These are phyloP conservation scores for Leuciscus waleckii DNA, from an alignment of 2,797 vertebrate genomes.

Conservation along the genomic window DNA sequence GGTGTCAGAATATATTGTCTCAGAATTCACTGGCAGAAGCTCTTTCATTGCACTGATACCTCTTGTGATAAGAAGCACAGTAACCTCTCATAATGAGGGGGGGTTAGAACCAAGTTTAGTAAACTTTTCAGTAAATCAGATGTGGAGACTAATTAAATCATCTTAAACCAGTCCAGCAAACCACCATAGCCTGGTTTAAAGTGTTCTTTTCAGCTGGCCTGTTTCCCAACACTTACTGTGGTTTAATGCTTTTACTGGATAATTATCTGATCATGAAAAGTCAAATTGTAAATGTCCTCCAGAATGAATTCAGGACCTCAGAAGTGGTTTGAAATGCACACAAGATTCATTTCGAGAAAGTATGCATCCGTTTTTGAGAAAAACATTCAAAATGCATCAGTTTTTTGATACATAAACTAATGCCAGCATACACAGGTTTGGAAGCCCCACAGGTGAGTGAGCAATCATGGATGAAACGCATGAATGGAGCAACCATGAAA, in stretches of 20 bases:
- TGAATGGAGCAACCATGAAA: conserved; percentile 4
- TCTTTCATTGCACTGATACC: background rate
- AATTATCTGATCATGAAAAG: background rate
- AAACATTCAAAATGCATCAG: background rate
- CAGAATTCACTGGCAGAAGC: conserved; percentile 6
- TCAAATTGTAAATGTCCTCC: background rate
- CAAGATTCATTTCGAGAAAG: background rate
- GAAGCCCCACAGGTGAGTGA: background rate
- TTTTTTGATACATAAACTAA: background rate
- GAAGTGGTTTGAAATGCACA: background rate
- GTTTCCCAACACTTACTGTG: background rate
- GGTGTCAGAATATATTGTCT: conserved; percentile 19
- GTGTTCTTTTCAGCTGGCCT: conserved; percentile 1
- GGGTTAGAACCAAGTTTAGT: too few relatives aligned
- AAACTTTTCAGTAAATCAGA: background rate
- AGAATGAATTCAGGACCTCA: background rate
- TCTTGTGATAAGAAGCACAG: conserved; percentile 1
- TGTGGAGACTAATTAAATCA: background rate
- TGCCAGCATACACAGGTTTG: background rate
- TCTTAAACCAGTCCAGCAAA: conserved; percentile 18
- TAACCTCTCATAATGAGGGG: conserved; percentile 1
- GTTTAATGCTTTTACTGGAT: background rate
- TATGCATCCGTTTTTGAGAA: background rate
- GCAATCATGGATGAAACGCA: background rate
- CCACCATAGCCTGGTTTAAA: background rate